A percentile compares a stretch with the other conserved stretches of the same genome.
phyloP scores from a whole-genome alignment of 2,113 vertebrate species.

The Rhea americana region DNA sequence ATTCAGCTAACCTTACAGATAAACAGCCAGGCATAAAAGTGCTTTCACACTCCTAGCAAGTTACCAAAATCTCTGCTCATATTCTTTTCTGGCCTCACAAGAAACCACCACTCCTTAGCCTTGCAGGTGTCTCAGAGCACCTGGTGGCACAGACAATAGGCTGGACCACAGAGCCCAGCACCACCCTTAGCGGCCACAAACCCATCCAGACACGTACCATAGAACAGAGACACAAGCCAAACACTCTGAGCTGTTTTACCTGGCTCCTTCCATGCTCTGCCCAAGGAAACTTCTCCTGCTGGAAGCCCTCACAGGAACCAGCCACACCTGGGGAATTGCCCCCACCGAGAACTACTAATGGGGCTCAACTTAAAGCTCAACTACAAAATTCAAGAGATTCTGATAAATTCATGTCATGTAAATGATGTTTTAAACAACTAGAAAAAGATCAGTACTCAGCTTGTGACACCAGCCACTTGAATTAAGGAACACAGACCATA shows the following conservation, averaged over 20 bases:
- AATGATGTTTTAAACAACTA: background rate
- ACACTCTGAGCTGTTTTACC: background rate
- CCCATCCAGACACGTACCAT: fast-evolving
- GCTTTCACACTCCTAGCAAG: background rate
- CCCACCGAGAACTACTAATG: background rate
- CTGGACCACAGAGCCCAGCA: background rate
- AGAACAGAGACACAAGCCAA: fast-evolving
- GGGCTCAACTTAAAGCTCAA: background rate
- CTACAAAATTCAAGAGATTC: background rate
- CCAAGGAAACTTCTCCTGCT: background rate
- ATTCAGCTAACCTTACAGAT: background rate
- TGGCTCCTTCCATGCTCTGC: background rate
- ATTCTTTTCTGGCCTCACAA: background rate
- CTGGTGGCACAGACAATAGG: background rate
- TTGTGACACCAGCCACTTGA: no score
- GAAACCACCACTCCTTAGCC: fast-evolving
- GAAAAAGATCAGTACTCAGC: background rate
- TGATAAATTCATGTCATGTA: background rate
- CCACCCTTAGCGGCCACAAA: background rate
- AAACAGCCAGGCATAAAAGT: background rate
- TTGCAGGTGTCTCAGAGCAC: background rate
- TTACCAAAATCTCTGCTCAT: background rate
- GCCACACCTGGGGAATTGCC: background rate
- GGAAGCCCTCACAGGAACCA: background rate
- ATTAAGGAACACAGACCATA: background rate